Evolutionary conservation across 2,113 vertebrate genomes (phyloP), one percentile per base, ranked within the genome.

Genomic region (Xenus cinereus): DNA sequence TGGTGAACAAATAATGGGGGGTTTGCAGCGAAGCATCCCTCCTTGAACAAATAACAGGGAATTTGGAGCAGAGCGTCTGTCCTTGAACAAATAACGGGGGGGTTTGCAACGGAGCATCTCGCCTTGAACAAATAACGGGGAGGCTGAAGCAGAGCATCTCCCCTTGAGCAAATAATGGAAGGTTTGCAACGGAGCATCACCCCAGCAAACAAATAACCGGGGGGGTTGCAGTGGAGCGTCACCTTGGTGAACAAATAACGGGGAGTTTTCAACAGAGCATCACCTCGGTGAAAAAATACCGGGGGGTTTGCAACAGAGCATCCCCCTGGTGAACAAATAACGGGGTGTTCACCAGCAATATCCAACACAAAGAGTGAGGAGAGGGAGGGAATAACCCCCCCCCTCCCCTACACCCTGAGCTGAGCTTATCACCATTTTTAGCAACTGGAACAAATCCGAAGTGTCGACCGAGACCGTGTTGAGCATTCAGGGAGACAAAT

Each of bases 381-480:
- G n/a, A 45, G 24, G 56, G 33, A 35, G 48, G 74, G 87, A 87
- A 85, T 14, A 15, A 1, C 27, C 23, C 23, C 62, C 45, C 43
- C 37, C 35, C 15, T 2, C 37, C 37, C 37, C 37, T 39, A 39
- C 51, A 43, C 54, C 69, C 54, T 6, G 23, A 77, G 78, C 93
- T 6, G 39, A 89, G 77, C 74, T 91, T 84, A 53, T 80, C 32
- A 6, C 41, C 7, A 1, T 76, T 77, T 75, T 93, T 91, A 77
- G 87, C 6, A 26, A 97, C 95, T 53, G 48, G 96, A 98, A 98
- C 96, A 97, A 98, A 98, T 97, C 96, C n/a, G 9, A 90, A 88
- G 92, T 57, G 64, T 57, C 74, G 91, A 97, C 76, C 50, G 82
- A 93, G 95, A 83, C 96, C 35, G 1, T 62, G 95, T 94, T 84